phyloP scores from a whole-genome alignment of 2,888 invertebrate species.

The Hydraecia micacea region DNA sequence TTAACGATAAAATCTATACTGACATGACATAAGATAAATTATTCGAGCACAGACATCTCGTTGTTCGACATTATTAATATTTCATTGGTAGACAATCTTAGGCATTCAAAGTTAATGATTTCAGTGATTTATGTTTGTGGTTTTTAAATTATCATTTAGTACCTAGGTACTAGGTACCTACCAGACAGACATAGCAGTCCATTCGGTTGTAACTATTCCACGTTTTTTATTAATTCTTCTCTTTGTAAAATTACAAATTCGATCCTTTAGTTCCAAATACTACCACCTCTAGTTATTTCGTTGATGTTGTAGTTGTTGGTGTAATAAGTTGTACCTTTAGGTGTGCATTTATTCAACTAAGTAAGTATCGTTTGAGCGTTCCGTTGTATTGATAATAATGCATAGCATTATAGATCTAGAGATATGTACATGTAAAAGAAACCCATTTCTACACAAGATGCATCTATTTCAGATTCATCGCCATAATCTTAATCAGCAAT shows the following conservation, averaged over 20 bases:
- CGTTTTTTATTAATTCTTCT: not conserved
- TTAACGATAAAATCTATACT: slow-evolving; percentile 66
- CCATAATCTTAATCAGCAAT: not conserved
- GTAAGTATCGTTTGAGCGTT: not conserved
- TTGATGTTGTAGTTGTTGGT: not conserved
- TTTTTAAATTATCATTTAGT: slow-evolving; percentile 25
- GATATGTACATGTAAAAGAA: not conserved
- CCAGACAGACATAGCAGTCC: not conserved
- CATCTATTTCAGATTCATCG: not conserved
- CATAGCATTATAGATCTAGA: not conserved
- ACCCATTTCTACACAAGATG: not conserved
- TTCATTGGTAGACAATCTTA: slow-evolving; percentile 34
- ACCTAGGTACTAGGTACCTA: not conserved
- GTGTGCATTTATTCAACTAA: not conserved
- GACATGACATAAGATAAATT: slow-evolving; percentile 49
- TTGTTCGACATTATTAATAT: slow-evolving; percentile 41
- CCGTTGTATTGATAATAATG: not conserved
- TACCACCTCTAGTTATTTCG: not conserved
- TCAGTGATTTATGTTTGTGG: slow-evolving; percentile 37
- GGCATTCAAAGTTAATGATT: slow-evolving; percentile 19
- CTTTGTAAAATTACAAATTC: not conserved
- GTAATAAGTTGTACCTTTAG: not conserved
- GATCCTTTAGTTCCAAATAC: not conserved
- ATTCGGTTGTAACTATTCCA: not conserved
- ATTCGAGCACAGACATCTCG: slow-evolving; percentile 30